Base-by-base conservation (phyloP, 2,888 invertebrate species). In the Aradus depressus region DNA sequence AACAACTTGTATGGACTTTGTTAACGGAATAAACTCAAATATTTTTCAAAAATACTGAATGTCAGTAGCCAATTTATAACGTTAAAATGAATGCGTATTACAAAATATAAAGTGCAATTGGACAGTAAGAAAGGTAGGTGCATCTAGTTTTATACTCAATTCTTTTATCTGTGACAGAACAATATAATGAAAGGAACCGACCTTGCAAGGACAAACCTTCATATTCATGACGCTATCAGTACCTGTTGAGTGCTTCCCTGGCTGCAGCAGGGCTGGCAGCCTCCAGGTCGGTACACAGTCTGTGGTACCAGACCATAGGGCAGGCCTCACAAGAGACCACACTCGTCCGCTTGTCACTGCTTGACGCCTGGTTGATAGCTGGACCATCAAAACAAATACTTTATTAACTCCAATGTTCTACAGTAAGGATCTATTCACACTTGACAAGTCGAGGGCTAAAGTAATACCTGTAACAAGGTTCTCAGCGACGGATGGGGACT, bases 301-400 rank as follows among this genome's bases (percentile, higher is more conserved):
- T 81, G 64, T 91, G 90, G 67, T 87, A 92, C 89, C 93, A 95
- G 49, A 92, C 75, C 85, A 95, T 87, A 0, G 95, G 95, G 62
- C 95, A 96, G 63, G 89, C 87, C 57, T 92, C 92, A 66, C 95
- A 96, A 0, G 86, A 84, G 64, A 84, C 77, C 51, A 85, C 79
- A 76, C 80, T 61, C 60, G 80, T 75, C 60, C 75, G 65, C 42
- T 79, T 74, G 14, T 76, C 70, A 38, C 44, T 52, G 18, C 49
- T 53, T 37, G 54, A 84, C 0, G 89, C 87, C 67, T 85, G 85
- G 51, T 77, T 82, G 53, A 90, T 81, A 0, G 88, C 88, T 84
- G 68, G 65, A 59, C 8, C 28, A 28, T 8, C 28, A 5, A 35
- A 35, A 35, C 6, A 35, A 28, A 10, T 10, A 28, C 10, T 10